Evolutionary conservation across 30 jellyfish, hydroid and myxozoan species (phyloP), one percentile per base, ranked within the genome.

Genomic region (Morbakka virulenta): DNA sequence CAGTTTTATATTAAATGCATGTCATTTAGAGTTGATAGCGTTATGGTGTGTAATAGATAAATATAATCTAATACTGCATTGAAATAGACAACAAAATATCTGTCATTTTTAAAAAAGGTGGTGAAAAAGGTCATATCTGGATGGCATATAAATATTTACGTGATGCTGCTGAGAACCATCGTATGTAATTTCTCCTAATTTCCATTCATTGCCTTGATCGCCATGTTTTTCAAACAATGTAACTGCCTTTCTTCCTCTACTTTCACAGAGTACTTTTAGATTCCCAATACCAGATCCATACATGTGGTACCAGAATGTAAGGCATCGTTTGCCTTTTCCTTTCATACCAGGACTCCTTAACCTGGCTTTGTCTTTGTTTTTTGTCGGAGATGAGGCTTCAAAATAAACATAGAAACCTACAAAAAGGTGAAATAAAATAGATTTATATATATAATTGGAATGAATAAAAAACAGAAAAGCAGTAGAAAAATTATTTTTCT

Each of bases 321-420:
- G 62, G 62, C 86, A 81, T 62, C 72, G 62, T 35, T 23, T 34
- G 23, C 95, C 95, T 32, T 36, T 41, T 6, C 70, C 22, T 27
- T 17, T 57, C 77, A 72, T 72, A 17, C 32, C 31, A 12, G 62
- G 62, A 64, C 84, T 67, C 29, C 12, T n/a, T 14, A 64, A 57
- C 13, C 72, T 28, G 4, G 94, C 86, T 47, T 14, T 72, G 41
- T 83, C 65, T 13, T 68, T 78, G 27, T 36, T 28, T 4, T 24
- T 28, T 17, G 77, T 79, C 21, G 94, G 94, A 11, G 77, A 11
- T 17, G 94, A 83, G 3, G 83, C 94, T 52, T 83, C 94, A 29
- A 67, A 27, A 79, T 72, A 83, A 27, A 72, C 74, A 52, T 83
- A 83, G 23, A 50, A 66, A 0, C 90, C 90, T 79, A 50, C 0